Evolutionary conservation across 2,888 invertebrate species (phyloP).

Genomic region (Polydesmus complanatus): DNA sequence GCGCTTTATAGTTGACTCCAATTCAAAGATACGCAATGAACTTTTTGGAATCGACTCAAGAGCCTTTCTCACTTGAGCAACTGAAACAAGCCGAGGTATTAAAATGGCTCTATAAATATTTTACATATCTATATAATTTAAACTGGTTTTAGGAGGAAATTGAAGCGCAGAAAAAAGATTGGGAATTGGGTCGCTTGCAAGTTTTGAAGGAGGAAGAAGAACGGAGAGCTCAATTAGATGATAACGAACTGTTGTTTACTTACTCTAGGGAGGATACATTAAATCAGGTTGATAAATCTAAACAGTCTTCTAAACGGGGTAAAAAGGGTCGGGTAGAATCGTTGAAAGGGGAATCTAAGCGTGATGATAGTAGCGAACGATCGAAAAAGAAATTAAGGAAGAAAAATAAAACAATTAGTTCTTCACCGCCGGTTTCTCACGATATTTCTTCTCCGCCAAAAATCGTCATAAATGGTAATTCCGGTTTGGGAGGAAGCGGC

Average conservation of each 20-base stretch:
- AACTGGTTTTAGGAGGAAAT: conserved; percentile 56
- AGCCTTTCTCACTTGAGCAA: conserved; percentile 64
- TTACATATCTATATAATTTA: too few species aligned
- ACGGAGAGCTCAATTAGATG: conserved; percentile 32
- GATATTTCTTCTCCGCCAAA: not conserved
- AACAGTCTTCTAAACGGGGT: not conserved
- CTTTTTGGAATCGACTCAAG: conserved; percentile 75
- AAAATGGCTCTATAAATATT: not conserved
- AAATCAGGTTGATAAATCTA: conserved; percentile 62
- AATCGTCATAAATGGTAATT: not conserved
- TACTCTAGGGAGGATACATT: conserved; percentile 62
- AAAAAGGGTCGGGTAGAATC: not conserved
- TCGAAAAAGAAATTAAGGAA: not conserved
- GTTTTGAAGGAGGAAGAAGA: conserved; percentile 38
- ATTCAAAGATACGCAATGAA: conserved; percentile 91
- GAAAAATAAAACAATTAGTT: not conserved
- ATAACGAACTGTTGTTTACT: conserved; percentile 49
- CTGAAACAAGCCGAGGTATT: conserved; percentile 66
- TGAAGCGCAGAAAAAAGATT: conserved; percentile 68
- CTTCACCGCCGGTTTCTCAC: not conserved
- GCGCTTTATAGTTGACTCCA: conserved; percentile 57
- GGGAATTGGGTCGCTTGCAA: conserved; percentile 61
- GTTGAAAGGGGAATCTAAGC: not conserved
- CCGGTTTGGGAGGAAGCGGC: not conserved
- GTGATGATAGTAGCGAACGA: not conserved